Evolutionary conservation across 1,140 invertebrate species (phyloP), one percentile per base, ranked within the genome.

Genomic region (Zaprionus tsacasi): DNA sequence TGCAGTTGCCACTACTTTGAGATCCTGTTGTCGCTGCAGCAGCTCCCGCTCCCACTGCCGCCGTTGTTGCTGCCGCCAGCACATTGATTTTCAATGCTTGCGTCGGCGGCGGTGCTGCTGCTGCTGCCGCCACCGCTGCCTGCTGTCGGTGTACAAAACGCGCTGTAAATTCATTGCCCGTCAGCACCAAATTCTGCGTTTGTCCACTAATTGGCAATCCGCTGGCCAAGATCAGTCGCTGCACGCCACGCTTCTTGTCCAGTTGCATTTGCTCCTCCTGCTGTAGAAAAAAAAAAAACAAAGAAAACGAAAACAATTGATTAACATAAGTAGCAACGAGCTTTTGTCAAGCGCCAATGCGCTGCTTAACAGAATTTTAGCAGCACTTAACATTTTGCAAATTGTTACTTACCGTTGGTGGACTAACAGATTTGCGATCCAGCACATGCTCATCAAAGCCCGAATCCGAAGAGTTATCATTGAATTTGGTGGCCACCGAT

Each of bases 391-490:
- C 11, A n/a, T 65, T 40, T 10, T 8, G 33, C 33, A 8, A 48
- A 48, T n/a, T 61, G 25, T 56, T 13, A 70, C 78, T 70, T 36
- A 92, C 83, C 69, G 81, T 63, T 40, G 85, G 85, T 27, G 87
- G 87, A 81, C 91, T 91, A 6, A 88, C 81, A 5, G 90, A 90
- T 70, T 92, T 92, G 63, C 91, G 82, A 8, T 92, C 92, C 25
- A 91, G 77, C 11, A 91, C 94, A 78, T 94, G 94, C 78, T 95
- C 95, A 79, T 95, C 95, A 75, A 95, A 95, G 3, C 95, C 95
- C 0, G 95, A 95, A 86, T 95, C 95, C 3, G 95, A 95, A 1
- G 95, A 95, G 52, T 94, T 94, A 78, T 95, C 95, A 81, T 94
- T 95, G 83, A 94, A 94, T 43, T 92, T 92, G 64, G 80, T 92